Evolutionary conservation across 2,888 invertebrate species (phyloP), one percentile per base, ranked within the genome.

Genomic region (Chloroclystis v-ata): DNA sequence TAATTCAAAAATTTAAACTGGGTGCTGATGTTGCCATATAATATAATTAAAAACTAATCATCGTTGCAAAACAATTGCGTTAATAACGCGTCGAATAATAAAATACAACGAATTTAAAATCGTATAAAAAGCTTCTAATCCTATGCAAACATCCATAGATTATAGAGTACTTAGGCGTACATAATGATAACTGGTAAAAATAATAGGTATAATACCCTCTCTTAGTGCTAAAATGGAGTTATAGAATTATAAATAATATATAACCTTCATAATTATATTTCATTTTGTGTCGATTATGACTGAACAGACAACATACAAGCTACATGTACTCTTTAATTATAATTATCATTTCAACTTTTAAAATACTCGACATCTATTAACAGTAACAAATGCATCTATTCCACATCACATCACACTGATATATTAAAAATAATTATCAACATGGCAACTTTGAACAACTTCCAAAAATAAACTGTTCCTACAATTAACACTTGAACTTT

Each of bases 321-420:
- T 35, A 20, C 20, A n/a, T 33, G 13, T 33, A 35, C 35, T 35
- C 35, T 16, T 16, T 20, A 35, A 6, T n/a, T 16, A 29, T 13
- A 12, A 13, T 13, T 40, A 40, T 44, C 37, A 44, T 28, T 13
- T 37, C 13, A 61, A 60, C 75, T 65, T 67, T 69, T 63, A 72
- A 74, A 73, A 75, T 75, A 73, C 70, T 67, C 63, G 66, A 62
- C 56, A 71, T 62, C 65, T 66, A 70, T 62, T 66, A 72, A 60
- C 57, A 58, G 51, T 72, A 72, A 74, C 78, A 84, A 85, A 84
- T 82, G 82, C 84, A 80, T 69, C 65, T 73, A 74, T 70, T 73
- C 67, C 71, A 76, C 65, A 66, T 66, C 65, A 61, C 48, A 57
- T 54, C 60, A 63, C 37, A 47, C 37, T 25, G 40, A 43, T 37